Evolutionary conservation across 2,797 vertebrate species (phyloP).

Genomic region (Loriculus beryllinus): DNA sequence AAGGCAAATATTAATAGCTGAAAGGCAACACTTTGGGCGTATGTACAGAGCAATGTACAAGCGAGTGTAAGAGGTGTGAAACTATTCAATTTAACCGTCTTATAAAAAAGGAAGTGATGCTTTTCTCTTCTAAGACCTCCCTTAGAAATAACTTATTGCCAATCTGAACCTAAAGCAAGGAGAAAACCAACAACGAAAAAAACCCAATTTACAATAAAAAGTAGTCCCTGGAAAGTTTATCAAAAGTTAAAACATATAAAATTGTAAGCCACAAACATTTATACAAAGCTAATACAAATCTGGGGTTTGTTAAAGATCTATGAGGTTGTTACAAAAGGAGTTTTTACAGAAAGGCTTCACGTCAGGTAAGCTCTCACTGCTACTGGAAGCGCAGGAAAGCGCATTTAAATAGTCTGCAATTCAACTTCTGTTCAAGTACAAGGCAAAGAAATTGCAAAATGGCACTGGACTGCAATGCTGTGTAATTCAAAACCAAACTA

Average conservation of each 20-base stretch:
- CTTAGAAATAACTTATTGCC: conserved; percentile 82
- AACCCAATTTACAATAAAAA: conserved; percentile 76
- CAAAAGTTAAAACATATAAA: conserved; percentile 75
- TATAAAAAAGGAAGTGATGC: conserved; percentile 65
- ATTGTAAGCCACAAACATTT: conserved; percentile 73
- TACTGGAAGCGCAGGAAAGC: conserved; percentile 62
- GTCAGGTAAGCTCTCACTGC: conserved; percentile 56
- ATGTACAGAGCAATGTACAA: conserved; percentile 78
- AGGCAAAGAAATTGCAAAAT: conserved; percentile 70
- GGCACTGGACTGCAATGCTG: conserved; percentile 52
- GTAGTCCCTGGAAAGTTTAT: conserved; percentile 74
- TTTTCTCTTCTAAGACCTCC: conserved; percentile 53
- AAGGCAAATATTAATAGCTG: conserved; percentile 80
- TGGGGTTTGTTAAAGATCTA: conserved; percentile 68
- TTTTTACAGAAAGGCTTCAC: conserved; percentile 72
- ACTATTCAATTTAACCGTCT: conserved; percentile 59
- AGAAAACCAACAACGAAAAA: conserved; percentile 10
- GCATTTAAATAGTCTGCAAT: conserved; percentile 64
- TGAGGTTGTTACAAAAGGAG: conserved; percentile 75
- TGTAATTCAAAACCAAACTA: background rate
- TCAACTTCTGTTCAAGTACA: conserved; percentile 74
- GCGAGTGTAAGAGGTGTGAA: conserved; percentile 67
- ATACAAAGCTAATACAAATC: conserved; percentile 77
- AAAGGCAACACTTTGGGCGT: conserved; percentile 73
- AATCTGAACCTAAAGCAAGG: conserved; percentile 69